Percentiles rank a stretch among this genome's conserved stretches.
Conservation (phyloP, 2,888 invertebrate genomes). For the Trachelus iudaicus region DNA sequence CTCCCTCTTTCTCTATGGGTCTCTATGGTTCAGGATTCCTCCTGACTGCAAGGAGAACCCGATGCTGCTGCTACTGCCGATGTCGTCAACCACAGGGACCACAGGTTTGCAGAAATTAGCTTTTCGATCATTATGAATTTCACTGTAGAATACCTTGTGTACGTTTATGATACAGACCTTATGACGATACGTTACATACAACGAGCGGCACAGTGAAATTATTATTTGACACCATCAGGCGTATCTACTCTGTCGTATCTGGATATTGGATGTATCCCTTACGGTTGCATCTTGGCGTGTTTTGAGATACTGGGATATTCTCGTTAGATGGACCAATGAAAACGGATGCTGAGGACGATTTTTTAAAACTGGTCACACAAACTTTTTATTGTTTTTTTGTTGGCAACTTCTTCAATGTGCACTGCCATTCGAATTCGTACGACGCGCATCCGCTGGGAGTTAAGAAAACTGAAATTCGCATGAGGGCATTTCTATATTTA, state of each 20-base stretch:
- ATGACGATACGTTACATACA: not conserved
- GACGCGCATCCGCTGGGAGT: not conserved
- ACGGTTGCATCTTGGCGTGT: not conserved
- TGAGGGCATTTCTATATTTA: not conserved
- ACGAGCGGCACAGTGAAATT: not conserved
- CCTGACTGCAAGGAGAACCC: not conserved
- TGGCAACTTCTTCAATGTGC: not conserved
- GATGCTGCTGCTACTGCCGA: not conserved
- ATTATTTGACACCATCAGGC: not conserved
- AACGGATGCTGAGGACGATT: not conserved
- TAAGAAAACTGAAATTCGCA: not conserved
- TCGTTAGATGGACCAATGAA: not conserved
- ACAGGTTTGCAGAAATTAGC: not conserved
- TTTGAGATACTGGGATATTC: not conserved
- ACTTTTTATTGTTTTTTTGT: not conserved
- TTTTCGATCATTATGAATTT: not conserved
- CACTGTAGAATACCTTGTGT: not conserved
- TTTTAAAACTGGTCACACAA: not conserved
- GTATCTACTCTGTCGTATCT: not conserved
- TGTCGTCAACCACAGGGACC: not conserved
- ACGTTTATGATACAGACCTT: not conserved
- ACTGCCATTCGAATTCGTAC: not conserved
- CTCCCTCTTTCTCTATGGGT: conserved; percentile 20
- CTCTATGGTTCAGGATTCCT: conserved; percentile 25
- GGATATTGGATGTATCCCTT: not conserved